phyloP scores from a whole-genome alignment of 2,888 invertebrate genomes.

The Parasteatoda lunata region DNA sequence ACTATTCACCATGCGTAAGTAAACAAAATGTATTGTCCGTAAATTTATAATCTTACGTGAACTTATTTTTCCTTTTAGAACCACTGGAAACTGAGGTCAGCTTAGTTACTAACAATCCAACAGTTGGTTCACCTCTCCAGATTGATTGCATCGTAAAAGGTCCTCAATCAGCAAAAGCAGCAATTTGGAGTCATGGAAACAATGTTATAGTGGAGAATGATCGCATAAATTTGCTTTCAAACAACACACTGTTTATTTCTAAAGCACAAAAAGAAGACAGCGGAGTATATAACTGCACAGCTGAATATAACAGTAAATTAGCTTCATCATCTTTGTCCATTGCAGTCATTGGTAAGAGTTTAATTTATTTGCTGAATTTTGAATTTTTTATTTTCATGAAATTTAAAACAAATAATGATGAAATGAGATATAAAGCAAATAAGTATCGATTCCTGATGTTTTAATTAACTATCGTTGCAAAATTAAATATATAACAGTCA shows the following conservation, averaged over 20 bases:
- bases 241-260: slow-evolving; percentile 82
- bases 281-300: slow-evolving; percentile 88
- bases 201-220: slow-evolving; percentile 63
- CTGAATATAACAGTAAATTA: slow-evolving; percentile 83
- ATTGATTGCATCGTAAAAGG: slow-evolving; percentile 73
- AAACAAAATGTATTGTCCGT: too few relatives aligned
- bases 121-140: slow-evolving; percentile 72
- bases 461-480: too few relatives aligned
- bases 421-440: too few relatives aligned
- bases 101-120: slow-evolving; percentile 71
- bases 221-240: slow-evolving; percentile 72
- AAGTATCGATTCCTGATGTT: too few relatives aligned
- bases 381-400: too few relatives aligned
- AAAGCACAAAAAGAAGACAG: slow-evolving; percentile 82
- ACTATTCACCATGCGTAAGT: too few relatives aligned
- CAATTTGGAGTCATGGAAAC: slow-evolving; percentile 32
- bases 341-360: slow-evolving; percentile 83
- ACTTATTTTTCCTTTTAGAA: slow-evolving; percentile 7
- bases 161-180: slow-evolving; percentile 71
- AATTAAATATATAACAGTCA: too few relatives aligned
- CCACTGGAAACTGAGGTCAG: slow-evolving; percentile 70
- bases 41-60: too few relatives aligned
- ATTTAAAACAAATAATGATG: too few relatives aligned
- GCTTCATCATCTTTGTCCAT: slow-evolving; percentile 80
- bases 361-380: not conserved